Evolutionary conservation across 2,797 vertebrate genomes (phyloP).

Genomic region (Anas capensis): DNA sequence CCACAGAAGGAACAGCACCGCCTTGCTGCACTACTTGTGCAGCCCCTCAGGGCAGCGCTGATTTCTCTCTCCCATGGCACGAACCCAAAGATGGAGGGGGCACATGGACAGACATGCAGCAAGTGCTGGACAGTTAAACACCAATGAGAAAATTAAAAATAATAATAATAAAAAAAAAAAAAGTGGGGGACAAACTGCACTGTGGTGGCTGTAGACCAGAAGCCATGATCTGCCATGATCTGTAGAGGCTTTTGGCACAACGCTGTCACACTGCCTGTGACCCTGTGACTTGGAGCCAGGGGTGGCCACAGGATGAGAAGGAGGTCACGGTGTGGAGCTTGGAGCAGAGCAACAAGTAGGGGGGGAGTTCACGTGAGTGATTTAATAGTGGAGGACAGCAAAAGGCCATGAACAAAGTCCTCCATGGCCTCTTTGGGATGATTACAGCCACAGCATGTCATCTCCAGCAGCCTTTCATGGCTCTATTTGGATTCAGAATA

Average conservation of each 20-base stretch:
- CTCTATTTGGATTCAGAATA: background rate
- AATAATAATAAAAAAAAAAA: no score
- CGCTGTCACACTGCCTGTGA: background rate
- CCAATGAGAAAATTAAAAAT: accelerated
- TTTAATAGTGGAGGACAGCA: background rate
- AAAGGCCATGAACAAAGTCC: background rate
- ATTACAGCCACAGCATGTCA: background rate
- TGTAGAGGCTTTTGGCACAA: background rate
- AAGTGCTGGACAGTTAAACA: background rate
- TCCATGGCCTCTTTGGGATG: background rate
- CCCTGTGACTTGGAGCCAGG: background rate
- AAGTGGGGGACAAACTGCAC: no score
- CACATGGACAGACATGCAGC: background rate
- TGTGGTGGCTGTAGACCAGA: background rate
- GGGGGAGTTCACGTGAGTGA: background rate
- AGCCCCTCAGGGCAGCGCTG: background rate
- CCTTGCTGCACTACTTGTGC: background rate
- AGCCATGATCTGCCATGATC: background rate
- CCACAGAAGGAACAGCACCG: background rate
- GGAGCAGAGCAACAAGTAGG: background rate
- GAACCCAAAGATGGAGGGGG: background rate
- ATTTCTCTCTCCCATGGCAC: background rate
- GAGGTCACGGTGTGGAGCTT: background rate
- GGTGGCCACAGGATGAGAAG: background rate
- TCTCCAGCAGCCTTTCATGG: background rate